These are phyloP conservation scores for Heliornis fulica DNA, from an alignment of 2,113 vertebrate species.

Conservation along the genomic window DNA sequence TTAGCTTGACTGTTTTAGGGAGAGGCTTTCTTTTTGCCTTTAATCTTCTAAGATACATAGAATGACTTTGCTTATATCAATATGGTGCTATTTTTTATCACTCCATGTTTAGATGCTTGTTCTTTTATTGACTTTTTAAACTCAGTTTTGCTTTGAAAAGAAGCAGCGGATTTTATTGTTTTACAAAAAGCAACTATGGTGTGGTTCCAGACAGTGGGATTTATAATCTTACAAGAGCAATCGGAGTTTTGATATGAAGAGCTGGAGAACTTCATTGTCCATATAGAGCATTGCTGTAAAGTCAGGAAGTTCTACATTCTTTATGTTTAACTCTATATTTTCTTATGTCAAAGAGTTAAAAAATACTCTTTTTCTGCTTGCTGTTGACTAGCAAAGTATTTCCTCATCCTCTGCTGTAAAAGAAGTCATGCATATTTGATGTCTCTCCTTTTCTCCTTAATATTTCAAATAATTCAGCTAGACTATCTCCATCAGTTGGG, in stretches of 20 bases:
- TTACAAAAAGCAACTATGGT: background rate
- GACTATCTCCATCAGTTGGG: background rate
- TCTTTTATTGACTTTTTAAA: background rate
- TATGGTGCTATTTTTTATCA: background rate
- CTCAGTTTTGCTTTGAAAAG: background rate
- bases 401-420: background rate
- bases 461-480: conserved; percentile 25
- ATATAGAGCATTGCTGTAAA: background rate
- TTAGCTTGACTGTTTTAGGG: background rate
- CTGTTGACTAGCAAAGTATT: background rate
- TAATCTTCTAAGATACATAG: background rate
- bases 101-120: background rate
- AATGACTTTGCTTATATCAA: background rate
- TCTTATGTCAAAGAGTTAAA: background rate
- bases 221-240: background rate
- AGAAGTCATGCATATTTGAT: background rate
- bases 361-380: background rate
- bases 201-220: background rate
- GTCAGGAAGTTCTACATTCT: background rate
- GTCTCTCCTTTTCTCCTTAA: background rate
- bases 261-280: background rate
- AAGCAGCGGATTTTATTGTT: background rate
- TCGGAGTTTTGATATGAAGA: background rate
- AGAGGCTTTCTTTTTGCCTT: background rate
- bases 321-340: background rate